Conservation (phyloP, 92 coral and sea anemone species). For the Epizoanthus stellaris region DNA sequence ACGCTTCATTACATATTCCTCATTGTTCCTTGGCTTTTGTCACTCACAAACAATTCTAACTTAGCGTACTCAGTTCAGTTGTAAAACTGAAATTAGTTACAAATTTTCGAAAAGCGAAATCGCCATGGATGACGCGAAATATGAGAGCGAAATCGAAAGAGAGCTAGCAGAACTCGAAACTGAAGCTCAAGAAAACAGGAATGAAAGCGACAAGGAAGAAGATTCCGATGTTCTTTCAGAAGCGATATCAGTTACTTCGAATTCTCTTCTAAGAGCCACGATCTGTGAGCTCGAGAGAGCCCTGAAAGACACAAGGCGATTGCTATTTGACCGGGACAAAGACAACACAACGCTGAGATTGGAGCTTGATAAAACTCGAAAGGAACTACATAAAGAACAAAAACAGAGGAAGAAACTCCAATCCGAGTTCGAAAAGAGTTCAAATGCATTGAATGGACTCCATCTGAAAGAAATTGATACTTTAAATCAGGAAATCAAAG, state of each 20-base stretch:
- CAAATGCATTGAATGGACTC: constrained; percentile 61
- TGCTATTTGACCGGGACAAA: constrained; percentile 87
- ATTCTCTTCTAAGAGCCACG: constrained; percentile 88
- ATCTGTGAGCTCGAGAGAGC: constrained; percentile 95
- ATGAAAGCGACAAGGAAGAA: constrained; percentile 15
- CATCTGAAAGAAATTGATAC: constrained; percentile 66
- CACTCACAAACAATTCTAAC: background rate
- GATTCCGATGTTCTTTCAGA: constrained; percentile 61
- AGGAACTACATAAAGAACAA: constrained; percentile 89
- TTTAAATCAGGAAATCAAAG: constrained; percentile 62
- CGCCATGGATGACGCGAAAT: constrained; percentile 28
- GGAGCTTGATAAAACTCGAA: constrained; percentile 85
- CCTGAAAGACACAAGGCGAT: constrained; percentile 81
- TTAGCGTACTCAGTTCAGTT: background rate
- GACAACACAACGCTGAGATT: constrained; percentile 75
- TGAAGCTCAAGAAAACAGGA: constrained; percentile 52
- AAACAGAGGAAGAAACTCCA: constrained; percentile 70
- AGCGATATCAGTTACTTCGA: constrained; percentile 75
- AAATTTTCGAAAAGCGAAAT: background rate
- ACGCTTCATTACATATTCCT: constrained; percentile 5
- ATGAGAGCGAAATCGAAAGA: constrained; percentile 36
- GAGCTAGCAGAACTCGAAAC: constrained; percentile 66
- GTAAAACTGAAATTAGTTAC: background rate
- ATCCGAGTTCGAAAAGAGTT: constrained; percentile 52
- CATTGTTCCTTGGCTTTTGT: constrained; percentile 31